Percentiles rank a stretch among this genome's conserved stretches.
Evolutionary conservation across 2,888 invertebrate genomes (phyloP).

Genomic region (Rotaria socialis): DNA sequence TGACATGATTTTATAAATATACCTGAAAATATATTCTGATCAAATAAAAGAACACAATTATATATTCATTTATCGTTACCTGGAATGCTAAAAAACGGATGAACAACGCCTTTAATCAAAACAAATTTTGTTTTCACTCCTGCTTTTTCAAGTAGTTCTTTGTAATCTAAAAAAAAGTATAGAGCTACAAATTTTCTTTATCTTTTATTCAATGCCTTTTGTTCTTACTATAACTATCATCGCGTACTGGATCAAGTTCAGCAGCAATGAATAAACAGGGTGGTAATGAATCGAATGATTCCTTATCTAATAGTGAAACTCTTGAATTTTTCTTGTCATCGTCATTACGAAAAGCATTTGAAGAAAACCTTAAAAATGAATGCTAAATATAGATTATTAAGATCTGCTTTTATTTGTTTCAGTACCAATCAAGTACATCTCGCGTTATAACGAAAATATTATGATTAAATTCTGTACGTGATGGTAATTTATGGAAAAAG

Average conservation of each 20-base stretch:
- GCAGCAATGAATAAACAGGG: constrained; percentile 48
- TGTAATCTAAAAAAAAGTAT: constrained; percentile 47
- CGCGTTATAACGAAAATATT: background rate
- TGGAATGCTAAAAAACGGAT: constrained; percentile 47
- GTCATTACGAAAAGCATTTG: constrained; percentile 10
- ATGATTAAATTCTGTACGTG: constrained; percentile 47
- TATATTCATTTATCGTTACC: background rate
- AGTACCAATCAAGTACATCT: constrained; percentile 10
- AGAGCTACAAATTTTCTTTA: background rate
- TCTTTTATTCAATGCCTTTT: background rate
- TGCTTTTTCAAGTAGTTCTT: constrained; percentile 45
- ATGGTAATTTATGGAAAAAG: background rate
- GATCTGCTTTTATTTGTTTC: background rate
- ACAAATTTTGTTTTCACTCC: constrained; percentile 47
- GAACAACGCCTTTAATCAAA: constrained; percentile 48
- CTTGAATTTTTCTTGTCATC: constrained; percentile 47
- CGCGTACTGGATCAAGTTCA: constrained; percentile 53
- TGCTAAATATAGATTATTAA: background rate
- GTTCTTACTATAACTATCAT: constrained; percentile 53
- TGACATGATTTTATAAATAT: background rate
- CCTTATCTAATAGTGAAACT: constrained; percentile 49
- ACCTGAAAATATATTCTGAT: background rate
- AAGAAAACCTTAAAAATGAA: background rate
- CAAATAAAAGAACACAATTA: background rate
- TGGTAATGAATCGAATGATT: constrained; percentile 52